Evolutionary conservation across 2,888 invertebrate genomes (phyloP).

Genomic region (Aplocera efformata): DNA sequence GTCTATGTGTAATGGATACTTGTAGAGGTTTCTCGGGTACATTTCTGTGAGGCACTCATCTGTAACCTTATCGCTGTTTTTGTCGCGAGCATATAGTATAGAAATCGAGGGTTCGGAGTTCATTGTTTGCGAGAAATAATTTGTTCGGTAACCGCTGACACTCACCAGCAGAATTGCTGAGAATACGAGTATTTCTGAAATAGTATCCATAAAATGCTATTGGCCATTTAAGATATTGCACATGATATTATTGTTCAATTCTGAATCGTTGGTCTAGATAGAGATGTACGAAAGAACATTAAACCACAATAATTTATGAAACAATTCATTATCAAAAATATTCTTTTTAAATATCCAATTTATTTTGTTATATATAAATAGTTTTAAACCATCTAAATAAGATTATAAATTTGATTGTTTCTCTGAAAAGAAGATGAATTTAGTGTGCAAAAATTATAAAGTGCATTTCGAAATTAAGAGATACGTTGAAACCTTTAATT

Average conservation of each 20-base stretch:
- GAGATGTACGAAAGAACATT: too few relatives aligned
- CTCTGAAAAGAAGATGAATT: too few relatives aligned
- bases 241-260: constrained; percentile 14
- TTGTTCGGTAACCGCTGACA: constrained; percentile 47
- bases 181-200: constrained; percentile 61
- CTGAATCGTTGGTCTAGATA: not conserved
- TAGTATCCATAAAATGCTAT: constrained; percentile 18
- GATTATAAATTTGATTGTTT: too few relatives aligned
- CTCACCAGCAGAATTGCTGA: constrained; percentile 42
- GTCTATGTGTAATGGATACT: constrained; percentile 63
- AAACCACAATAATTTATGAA: too few relatives aligned
- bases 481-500: too few relatives aligned
- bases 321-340: too few relatives aligned
- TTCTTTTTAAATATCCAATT: too few relatives aligned
- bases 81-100: constrained; percentile 65
- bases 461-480: too few relatives aligned
- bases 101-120: constrained; percentile 66
- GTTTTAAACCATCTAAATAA: too few relatives aligned
- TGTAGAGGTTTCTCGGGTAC: constrained; percentile 68
- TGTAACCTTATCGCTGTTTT: constrained; percentile 60
- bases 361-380: too few relatives aligned
- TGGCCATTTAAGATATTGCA: constrained; percentile 23
- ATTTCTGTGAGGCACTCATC: constrained; percentile 65
- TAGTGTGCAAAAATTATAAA: too few relatives aligned
- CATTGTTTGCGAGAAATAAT: constrained; percentile 56